Percentiles rank a stretch among this genome's conserved stretches.
These are phyloP conservation scores for Xiphophorus couchianus DNA, from an alignment of 2,113 vertebrate species.

Conservation along the genomic window DNA sequence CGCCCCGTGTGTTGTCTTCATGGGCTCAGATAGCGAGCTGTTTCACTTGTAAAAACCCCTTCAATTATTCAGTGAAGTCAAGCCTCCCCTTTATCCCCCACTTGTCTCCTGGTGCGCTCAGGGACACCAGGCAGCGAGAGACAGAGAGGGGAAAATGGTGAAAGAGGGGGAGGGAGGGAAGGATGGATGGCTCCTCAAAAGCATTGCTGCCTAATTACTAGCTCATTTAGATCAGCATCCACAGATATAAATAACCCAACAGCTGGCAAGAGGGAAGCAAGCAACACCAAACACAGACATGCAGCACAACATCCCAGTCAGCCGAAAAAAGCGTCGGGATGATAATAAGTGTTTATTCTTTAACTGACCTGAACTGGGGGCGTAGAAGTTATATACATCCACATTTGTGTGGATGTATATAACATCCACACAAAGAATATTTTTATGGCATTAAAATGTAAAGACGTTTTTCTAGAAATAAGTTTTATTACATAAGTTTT, in stretches of 20 bases:
- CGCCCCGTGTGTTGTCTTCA: conserved; percentile 50
- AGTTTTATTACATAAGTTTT: neutral
- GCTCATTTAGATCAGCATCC: conserved; percentile 74
- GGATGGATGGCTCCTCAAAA: conserved; percentile 64
- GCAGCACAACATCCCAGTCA: conserved; percentile 63
- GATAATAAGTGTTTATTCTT: conserved; percentile 65
- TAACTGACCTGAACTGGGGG: conserved; percentile 8
- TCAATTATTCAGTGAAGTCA: conserved; percentile 82
- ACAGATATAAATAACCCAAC: conserved; percentile 79
- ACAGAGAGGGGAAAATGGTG: conserved; percentile 20
- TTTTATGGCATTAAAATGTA: neutral
- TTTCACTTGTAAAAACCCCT: conserved; percentile 73
- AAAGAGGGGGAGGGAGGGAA: conserved; percentile 21
- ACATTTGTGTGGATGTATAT: no score
- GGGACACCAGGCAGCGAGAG: conserved; percentile 41
- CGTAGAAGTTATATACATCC: conserved; percentile 19
- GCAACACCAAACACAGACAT: conserved; percentile 70
- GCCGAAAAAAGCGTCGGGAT: conserved; percentile 59
- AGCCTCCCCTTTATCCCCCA: conserved; percentile 76
- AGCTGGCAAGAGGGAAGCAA: conserved; percentile 72
- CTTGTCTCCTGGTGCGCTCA: conserved; percentile 66
- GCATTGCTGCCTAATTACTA: conserved; percentile 76
- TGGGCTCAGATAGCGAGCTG: conserved; percentile 73
- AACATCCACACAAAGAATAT: conserved; percentile 3
- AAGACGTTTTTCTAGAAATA: neutral